A percentile compares a stretch with the other conserved stretches of the same genome.
Conservation (phyloP, 1,140 invertebrate genomes). For the Dinoponera quadriceps region DNA sequence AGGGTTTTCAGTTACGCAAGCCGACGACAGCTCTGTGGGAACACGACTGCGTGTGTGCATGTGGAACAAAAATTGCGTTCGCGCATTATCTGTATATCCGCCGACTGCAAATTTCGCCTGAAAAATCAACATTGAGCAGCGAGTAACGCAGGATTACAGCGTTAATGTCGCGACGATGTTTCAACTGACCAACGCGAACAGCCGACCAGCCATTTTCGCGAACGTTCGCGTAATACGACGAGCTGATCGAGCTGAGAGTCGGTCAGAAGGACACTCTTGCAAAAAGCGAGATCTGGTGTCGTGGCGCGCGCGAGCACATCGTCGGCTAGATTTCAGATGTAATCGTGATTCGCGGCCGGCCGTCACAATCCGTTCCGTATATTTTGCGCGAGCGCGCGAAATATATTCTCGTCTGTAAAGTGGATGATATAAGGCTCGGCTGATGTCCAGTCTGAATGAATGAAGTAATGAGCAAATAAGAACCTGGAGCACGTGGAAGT, state of each 20-base stretch:
- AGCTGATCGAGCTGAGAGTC: background rate
- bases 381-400: no score
- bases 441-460: no score
- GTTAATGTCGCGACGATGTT: background rate
- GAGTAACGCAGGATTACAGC: slow-evolving; percentile 5
- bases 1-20: slow-evolving; percentile 16
- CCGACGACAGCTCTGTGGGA: background rate
- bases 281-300: background rate
- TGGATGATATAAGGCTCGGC: no score
- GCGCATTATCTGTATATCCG: background rate
- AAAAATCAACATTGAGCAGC: slow-evolving; percentile 28
- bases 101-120: background rate
- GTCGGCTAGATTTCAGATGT: background rate
- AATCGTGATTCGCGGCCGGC: background rate
- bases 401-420: no score
- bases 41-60: background rate
- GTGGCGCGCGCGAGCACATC: slow-evolving; percentile 21
- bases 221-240: background rate
- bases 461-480: no score
- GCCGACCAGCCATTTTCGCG: background rate
- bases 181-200: background rate
- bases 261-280: slow-evolving; percentile 1
- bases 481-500: no score
- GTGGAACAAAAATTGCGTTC: background rate
- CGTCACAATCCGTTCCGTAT: no score